Conservation (phyloP, 2,888 invertebrate species). For the Margaritifera margaritifera region DNA sequence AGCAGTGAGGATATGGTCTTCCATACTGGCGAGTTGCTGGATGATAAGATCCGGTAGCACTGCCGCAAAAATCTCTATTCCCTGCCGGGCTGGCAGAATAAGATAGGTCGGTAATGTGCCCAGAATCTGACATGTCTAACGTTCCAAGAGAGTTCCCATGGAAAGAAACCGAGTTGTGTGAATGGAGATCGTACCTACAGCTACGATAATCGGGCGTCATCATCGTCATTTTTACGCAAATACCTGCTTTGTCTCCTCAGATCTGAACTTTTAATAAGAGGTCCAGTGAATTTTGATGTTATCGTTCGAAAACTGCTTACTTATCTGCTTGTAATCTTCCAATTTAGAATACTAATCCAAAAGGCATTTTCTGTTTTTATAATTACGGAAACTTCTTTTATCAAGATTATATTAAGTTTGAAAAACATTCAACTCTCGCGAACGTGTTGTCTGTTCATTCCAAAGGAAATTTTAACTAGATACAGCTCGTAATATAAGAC, state of each 20-base stretch:
- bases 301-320: background rate
- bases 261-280: background rate
- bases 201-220: conserved; percentile 70
- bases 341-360: background rate
- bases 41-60: conserved; percentile 41
- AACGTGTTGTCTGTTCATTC: too few species aligned
- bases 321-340: background rate
- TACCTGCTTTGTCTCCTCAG: background rate
- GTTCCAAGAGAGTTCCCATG: conserved; percentile 25
- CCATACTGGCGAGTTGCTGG: conserved; percentile 20
- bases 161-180: conserved; percentile 35
- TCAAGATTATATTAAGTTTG: too few species aligned
- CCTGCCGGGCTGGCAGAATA: conserved; percentile 50
- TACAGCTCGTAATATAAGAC: too few species aligned
- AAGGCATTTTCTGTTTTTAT: background rate
- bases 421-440: too few species aligned
- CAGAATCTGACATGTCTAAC: conserved; percentile 55
- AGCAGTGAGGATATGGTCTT: conserved; percentile 42
- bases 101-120: conserved; percentile 64
- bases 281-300: background rate
- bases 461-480: too few species aligned
- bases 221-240: conserved; percentile 42
- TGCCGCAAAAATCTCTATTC: conserved; percentile 46
- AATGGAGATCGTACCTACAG: conserved; percentile 63
- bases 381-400: too few species aligned